Base-by-base conservation (phyloP, 92 coral and sea anemone genomes). In the Actinernus sp. region DNA sequence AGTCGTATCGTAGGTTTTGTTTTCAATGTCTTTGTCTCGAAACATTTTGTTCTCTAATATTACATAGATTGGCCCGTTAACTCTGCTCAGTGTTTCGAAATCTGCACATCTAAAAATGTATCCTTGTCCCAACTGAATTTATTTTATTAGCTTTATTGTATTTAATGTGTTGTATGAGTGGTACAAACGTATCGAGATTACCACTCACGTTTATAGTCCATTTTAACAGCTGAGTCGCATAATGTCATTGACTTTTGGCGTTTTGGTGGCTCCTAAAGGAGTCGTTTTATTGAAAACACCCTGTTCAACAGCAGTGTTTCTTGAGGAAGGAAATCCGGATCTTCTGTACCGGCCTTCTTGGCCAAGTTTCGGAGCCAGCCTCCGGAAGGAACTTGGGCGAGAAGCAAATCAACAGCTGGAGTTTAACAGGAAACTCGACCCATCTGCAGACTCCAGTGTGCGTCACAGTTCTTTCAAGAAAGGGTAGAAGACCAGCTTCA, bases 281-380 rank as follows among this genome's bases (percentile, higher is more conserved):
- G 53, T 29, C 53, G 53, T 3, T 47, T 3, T 47, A 20, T 47
- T 1, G 20, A 20, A 20, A 6, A n/a, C n/a, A n/a, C n/a, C n/a
- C n/a, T 5, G 3, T 7, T 16, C 3, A 47, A 13, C 44, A 61
- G 14, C 23, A 2, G 28, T 61, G 67, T n/a, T 61, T 53, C 67
- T 61, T 61, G 13, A 61, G 28, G 44, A 61, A 61, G 67, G 67
- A 61, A 24, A 61, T 19, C 14, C 26, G 26, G 2, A 61, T 27
- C 36, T 4, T 61, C 27, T 58, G 65, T 1, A 58, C 23, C 3
- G 65, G 65, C 21, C 65, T 3, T 16, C 65, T 33, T 61, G 26
- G 26, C 36, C 47, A 21, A 3, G 13, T 38, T 3, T 5, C 36
- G 20, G 3, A 20, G 25, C 25, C 53, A 20, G 20, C 8, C 6